Evolutionary conservation across 2,113 vertebrate genomes (phyloP).

Genomic region (Anguilla rostrata): DNA sequence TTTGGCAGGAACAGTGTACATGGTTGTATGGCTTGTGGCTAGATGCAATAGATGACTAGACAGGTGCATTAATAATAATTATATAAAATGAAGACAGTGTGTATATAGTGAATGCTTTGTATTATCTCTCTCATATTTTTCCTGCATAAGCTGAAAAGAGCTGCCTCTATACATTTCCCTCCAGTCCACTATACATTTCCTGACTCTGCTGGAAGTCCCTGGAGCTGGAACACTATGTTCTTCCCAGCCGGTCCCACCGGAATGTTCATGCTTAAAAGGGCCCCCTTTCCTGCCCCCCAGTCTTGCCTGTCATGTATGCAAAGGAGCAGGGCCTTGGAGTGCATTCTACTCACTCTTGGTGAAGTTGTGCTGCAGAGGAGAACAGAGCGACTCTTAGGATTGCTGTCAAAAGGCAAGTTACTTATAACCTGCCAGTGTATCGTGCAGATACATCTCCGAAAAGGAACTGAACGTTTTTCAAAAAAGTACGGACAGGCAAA

Average conservation of each 20-base stretch:
- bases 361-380: no score
- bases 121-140: neutral
- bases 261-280: constrained; percentile 24
- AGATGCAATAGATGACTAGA: no score
- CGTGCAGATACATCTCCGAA: no score
- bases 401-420: no score
- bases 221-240: constrained; percentile 51
- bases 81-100: neutral
- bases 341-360: no score
- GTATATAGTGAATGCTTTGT: neutral
- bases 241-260: constrained; percentile 28
- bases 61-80: neutral
- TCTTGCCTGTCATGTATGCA: neutral
- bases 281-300: neutral
- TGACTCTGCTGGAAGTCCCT: constrained; percentile 33
- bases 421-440: no score
- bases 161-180: neutral
- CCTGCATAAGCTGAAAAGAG: constrained; percentile 8
- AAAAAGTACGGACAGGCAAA: neutral
- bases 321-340: no score
- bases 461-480: no score
- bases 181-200: constrained; percentile 18
- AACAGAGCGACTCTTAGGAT: no score
- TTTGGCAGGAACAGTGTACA: no score
- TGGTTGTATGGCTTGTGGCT: no score